Evolutionary conservation across 1,140 invertebrate genomes (phyloP), one percentile per base, ranked within the genome.

Genomic region (Lordiphosa stackelbergi): DNA sequence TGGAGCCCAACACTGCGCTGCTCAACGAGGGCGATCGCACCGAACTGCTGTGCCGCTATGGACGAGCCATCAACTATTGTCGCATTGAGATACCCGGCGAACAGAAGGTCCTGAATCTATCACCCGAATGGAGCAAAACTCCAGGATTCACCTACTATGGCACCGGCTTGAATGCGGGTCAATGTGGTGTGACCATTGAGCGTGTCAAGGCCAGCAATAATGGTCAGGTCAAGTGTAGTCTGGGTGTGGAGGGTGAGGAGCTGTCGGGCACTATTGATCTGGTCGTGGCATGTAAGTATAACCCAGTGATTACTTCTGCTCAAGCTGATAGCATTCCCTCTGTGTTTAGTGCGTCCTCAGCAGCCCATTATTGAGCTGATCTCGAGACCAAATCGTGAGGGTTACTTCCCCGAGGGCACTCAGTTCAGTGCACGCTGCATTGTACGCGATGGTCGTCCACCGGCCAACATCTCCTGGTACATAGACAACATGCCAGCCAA

Each of bases 391-490:
- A 75, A 77, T 49, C 84, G 72, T 16, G 84, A 86, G 45, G 85
- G 84, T 3, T 86, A 84, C 13, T 93, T 91, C 73, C 89, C 87
- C 70, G 91, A 92, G 51, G 90, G 90, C 2, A 91, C 93, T 11
- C 87, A 87, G 11, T 88, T 94, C 66, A 87, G 89, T 69, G 91
- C 92, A 1, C 90, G 89, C 53, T 95, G 93, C 86, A 89, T 89
- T n/a, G 91, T 93, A 0, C 88, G 89, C 53, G 90, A 91, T 43
- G 93, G 93, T 24, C 89, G 93, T 81, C 94, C 93, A 9, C 90
- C 91, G 2, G 93, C 93, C 0, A 93, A 93, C 54, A 92, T 95
- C 43, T 90, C 90, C 1, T 93, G 93, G 89, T 93, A 62, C 46
- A 53, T 87, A 91, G 92, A 92, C 71, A 90, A 92, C 36, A 90